Conservation (phyloP, 2,797 vertebrate species). For the Amniataba percoides region DNA sequence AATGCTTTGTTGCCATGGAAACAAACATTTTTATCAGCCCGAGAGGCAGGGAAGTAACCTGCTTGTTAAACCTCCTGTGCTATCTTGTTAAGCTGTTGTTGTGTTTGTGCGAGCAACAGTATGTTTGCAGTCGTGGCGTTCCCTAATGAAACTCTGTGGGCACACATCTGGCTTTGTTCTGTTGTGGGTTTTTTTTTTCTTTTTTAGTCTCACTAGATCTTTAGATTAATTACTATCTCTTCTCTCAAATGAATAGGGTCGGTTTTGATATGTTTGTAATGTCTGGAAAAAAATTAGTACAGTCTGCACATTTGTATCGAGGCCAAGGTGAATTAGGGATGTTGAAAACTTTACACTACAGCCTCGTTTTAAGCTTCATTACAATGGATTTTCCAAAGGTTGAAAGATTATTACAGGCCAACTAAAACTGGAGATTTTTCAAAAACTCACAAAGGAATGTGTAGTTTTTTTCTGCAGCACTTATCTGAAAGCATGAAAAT, state of each 20-base stretch:
- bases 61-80: slow-evolving; percentile 78
- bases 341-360: slow-evolving; percentile 24
- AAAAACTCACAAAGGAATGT: slow-evolving; percentile 5
- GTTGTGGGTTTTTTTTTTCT: slow-evolving; percentile 28
- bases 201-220: slow-evolving; percentile 20
- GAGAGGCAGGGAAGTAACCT: slow-evolving; percentile 73
- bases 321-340: slow-evolving; percentile 37
- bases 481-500: slow-evolving; percentile 5
- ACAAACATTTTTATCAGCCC: slow-evolving; percentile 74
- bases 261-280: slow-evolving; percentile 33
- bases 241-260: slow-evolving; percentile 22
- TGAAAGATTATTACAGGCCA: slow-evolving; percentile 14
- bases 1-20: slow-evolving; percentile 79
- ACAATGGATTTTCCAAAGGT: not conserved
- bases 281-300: slow-evolving; percentile 4
- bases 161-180: slow-evolving; percentile 55
- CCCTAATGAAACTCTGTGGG: slow-evolving; percentile 73
- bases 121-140: slow-evolving; percentile 56
- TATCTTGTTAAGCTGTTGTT: slow-evolving; percentile 82
- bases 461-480: not conserved
- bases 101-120: slow-evolving; percentile 71
- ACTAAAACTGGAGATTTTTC: not conserved
- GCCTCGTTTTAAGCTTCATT: slow-evolving; percentile 9
- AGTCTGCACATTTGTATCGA: slow-evolving; percentile 20
- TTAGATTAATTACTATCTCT: slow-evolving; percentile 56